Base-by-base conservation (phyloP, 2,113 vertebrate genomes). In the Nannobrachium achirus region DNA sequence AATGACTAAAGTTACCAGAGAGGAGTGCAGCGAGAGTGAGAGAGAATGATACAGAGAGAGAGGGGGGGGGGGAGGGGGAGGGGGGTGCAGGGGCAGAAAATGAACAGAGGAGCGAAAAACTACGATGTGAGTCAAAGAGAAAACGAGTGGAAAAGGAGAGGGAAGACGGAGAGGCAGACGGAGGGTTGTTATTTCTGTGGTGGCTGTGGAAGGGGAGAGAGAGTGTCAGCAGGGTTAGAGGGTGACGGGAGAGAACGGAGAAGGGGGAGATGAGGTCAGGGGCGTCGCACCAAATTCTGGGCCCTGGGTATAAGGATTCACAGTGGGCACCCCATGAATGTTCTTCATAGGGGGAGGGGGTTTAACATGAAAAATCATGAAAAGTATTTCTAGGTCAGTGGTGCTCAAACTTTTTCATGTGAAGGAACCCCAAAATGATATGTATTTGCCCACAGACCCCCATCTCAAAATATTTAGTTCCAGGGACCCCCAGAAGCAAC, bases 21-120 rank as follows among this genome's bases (percentile, higher is more conserved):
- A 66, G 71, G 88, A 84, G 92, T 86, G 90, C 92, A 91, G 91
- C 86, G 92, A 92, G 92, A 92, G 92, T 87, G 85, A 91, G 88
- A 91, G 90, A 89, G 87, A 85, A 92, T n/a, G 61, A 76, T 63
- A 74, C 56, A 63, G 7, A 39, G 63, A 48, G 60, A 38, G 60
- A 33, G n/a, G 20, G 33, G 49, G 38, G 18, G 10, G 5, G 38
- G 25, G 20, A 39, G 50, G 52, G 46, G 16, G 60, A 50, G 60
- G 19, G 3, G 14, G 10, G 63, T 56, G 69, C 57, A 14, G 60
- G 40, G 56, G 69, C 4, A 46, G 15, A 7, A 25, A 39, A 46
- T 69, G 56, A 1, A 25, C 20, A 25, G 20, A 25, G 20, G 40
- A 66, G 57, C 63, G 57, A 49, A 20, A 18, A 46, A 5, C 25